Evolutionary conservation across 2,888 invertebrate genomes (phyloP).

Genomic region (Epiblema foenella): DNA sequence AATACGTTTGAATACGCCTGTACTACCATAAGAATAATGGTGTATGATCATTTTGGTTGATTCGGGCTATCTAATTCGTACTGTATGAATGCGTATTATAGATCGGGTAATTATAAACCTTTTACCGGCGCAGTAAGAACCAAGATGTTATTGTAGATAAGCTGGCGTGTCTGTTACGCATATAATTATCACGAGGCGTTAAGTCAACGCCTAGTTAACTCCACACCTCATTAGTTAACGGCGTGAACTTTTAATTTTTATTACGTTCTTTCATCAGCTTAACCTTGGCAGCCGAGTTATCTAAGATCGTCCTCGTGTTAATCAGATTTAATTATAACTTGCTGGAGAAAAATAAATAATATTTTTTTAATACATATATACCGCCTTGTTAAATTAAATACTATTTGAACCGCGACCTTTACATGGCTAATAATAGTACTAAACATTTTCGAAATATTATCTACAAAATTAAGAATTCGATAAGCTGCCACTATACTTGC

Average conservation of each 20-base stretch:
- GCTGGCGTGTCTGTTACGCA: conserved; percentile 9
- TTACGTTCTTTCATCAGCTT: conserved; percentile 27
- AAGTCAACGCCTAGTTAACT: conserved; percentile 35
- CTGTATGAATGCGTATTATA: background rate
- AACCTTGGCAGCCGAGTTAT: conserved; percentile 34
- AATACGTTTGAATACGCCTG: too few relatives aligned
- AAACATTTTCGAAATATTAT: too few relatives aligned
- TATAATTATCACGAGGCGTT: conserved; percentile 20
- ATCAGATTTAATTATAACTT: conserved; percentile 18
- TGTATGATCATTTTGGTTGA: too few relatives aligned
- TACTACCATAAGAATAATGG: too few relatives aligned
- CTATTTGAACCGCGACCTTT: background rate
- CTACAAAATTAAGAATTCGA: too few relatives aligned
- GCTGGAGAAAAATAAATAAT: background rate
- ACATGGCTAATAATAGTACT: background rate
- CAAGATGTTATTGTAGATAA: conserved; percentile 8
- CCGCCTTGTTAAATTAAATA: background rate
- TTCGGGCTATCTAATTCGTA: too few relatives aligned
- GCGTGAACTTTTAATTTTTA: conserved; percentile 32
- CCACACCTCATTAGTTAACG: conserved; percentile 32
- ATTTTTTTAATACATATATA: background rate
- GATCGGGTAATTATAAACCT: background rate
- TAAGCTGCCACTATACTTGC: too few relatives aligned
- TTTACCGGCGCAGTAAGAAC: background rate
- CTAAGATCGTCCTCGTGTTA: conserved; percentile 33